Evolutionary conservation across 2,797 vertebrate species (phyloP).

Genomic region (Dryobates pubescens): DNA sequence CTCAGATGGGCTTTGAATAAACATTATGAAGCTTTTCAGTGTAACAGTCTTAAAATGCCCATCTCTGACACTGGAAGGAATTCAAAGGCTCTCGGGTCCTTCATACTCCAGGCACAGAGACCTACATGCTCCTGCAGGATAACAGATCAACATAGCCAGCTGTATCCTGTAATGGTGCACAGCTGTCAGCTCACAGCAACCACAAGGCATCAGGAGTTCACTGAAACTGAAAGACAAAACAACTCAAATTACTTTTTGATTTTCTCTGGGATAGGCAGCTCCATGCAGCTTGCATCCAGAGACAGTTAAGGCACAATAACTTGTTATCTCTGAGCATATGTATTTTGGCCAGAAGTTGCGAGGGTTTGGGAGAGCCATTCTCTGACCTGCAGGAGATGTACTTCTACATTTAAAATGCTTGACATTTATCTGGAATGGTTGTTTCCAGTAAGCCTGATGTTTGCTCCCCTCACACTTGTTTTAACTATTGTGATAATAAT

Average conservation of each 20-base stretch:
- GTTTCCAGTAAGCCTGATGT: background rate
- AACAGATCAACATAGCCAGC: background rate
- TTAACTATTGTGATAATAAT: slow-evolving; percentile 5
- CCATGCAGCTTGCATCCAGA: background rate
- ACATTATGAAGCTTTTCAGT: background rate
- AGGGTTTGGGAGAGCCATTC: background rate
- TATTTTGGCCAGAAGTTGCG: background rate
- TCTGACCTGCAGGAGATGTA: background rate
- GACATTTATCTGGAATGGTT: background rate
- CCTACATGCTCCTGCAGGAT: background rate
- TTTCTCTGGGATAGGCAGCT: background rate
- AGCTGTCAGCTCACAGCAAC: background rate
- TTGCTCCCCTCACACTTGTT: background rate
- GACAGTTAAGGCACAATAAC: background rate
- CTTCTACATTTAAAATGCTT: slow-evolving; percentile 1
- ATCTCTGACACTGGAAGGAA: background rate
- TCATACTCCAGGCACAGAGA: background rate
- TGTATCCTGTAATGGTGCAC: background rate
- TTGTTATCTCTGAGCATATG: background rate
- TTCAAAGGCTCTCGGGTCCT: background rate
- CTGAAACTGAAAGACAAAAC: slow-evolving; percentile 16
- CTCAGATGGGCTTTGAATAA: background rate
- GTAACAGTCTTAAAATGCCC: background rate
- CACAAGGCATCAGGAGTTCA: background rate
- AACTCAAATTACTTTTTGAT: background rate